Conservation (phyloP, 2,113 vertebrate species). For the Beaufortia kweichowensis region DNA sequence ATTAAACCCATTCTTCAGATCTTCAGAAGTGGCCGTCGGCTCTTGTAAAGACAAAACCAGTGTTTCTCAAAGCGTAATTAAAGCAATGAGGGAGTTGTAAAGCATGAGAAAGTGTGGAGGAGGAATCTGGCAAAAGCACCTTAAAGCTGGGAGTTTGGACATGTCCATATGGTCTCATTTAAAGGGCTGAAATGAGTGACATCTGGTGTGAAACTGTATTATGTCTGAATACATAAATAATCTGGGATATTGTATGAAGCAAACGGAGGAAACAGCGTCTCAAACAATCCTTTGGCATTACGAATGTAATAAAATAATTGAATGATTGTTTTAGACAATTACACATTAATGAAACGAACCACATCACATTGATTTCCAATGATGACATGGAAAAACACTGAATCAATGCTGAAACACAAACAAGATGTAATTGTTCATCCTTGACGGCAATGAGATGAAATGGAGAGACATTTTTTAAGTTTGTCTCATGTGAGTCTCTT, state of each 20-base stretch:
- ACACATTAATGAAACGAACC: slow-evolving; percentile 2
- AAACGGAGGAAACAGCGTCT: background rate
- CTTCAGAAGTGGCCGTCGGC: background rate
- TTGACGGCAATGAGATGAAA: background rate
- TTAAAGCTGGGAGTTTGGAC: slow-evolving; percentile 3
- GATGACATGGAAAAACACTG: background rate
- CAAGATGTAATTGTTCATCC: too few species aligned
- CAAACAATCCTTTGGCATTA: too few species aligned
- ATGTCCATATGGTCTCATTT: background rate
- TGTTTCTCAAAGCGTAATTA: slow-evolving; percentile 5
- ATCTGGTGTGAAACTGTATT: slow-evolving; percentile 12
- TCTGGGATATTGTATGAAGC: too few species aligned
- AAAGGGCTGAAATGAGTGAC: slow-evolving; percentile 2
- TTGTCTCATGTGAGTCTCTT: too few species aligned
- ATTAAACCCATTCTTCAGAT: slow-evolving; percentile 26
- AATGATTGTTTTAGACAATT: slow-evolving; percentile 1
- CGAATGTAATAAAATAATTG: too few species aligned
- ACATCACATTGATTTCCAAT: slow-evolving; percentile 8
- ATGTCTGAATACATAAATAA: background rate
- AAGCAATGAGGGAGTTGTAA: slow-evolving; percentile 3
- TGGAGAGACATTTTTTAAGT: too few species aligned
- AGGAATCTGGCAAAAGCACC: slow-evolving; percentile 29
- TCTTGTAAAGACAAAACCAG: background rate
- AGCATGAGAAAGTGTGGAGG: slow-evolving; percentile 1
- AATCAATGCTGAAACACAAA: background rate